phyloP scores from a whole-genome alignment of 2,797 vertebrate species.

The Enoplosus armatus region DNA sequence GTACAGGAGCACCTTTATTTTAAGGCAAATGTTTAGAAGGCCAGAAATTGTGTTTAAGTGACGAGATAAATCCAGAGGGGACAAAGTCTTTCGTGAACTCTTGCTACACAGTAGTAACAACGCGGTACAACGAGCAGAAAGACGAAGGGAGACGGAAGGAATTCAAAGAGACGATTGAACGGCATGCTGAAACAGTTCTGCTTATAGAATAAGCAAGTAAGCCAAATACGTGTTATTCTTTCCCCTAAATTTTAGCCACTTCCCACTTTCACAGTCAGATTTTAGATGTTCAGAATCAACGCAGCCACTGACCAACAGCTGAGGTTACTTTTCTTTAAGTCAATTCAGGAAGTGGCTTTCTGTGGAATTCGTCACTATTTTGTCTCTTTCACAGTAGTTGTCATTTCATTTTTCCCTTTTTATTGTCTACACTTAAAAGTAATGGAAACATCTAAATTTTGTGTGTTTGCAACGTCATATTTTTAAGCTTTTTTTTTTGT shows the following conservation, averaged over 20 bases:
- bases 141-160: no score
- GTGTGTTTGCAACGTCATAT: neutral
- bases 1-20: neutral
- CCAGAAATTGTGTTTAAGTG: neutral
- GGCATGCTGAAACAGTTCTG: neutral
- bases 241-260: slow-evolving; percentile 26
- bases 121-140: neutral
- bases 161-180: neutral
- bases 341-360: neutral
- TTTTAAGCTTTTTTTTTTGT: neutral
- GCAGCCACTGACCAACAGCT: slow-evolving; percentile 13
- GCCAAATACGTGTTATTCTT: neutral
- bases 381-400: neutral
- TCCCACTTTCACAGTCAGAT: slow-evolving; percentile 37
- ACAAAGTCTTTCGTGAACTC: neutral
- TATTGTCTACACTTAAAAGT: neutral
- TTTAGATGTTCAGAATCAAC: slow-evolving; percentile 11
- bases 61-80: neutral
- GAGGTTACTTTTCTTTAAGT: neutral
- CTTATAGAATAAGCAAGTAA: neutral
- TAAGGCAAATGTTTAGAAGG: neutral
- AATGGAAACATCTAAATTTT: neutral
- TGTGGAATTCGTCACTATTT: neutral
- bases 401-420: neutral
- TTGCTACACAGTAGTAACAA: neutral